A percentile compares a stretch with the other conserved stretches of the same genome.
These are phyloP conservation scores for Nestor notabilis DNA, from an alignment of 2,113 vertebrate species.

Conservation along the genomic window DNA sequence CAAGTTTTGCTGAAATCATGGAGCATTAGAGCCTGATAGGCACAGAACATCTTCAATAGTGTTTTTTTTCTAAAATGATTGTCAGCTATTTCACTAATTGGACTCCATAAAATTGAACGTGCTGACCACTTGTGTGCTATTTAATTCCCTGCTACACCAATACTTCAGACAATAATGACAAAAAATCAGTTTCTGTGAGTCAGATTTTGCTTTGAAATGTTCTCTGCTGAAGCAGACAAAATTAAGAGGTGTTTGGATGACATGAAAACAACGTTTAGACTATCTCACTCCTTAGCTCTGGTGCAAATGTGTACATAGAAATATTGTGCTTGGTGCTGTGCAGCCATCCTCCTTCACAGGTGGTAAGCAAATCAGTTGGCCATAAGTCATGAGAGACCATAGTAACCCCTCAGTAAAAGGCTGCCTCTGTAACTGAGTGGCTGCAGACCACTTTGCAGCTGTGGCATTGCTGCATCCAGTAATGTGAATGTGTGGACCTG, in stretches of 20 bases:
- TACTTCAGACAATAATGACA: neutral
- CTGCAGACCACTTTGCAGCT: neutral
- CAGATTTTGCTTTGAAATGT: neutral
- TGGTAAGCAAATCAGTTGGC: neutral
- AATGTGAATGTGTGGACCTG: fast-evolving
- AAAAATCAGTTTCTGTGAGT: neutral
- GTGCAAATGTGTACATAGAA: neutral
- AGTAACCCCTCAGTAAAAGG: neutral
- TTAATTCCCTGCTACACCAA: neutral
- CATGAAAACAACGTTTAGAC: neutral
- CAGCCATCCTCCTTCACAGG: neutral
- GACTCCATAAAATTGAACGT: neutral
- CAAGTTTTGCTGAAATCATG: neutral
- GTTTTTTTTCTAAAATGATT: neutral
- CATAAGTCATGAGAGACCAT: fast-evolving
- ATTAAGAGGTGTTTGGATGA: neutral
- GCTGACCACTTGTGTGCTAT: neutral
- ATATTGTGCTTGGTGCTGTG: neutral
- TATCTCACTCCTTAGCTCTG: neutral
- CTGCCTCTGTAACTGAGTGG: neutral
- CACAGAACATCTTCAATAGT: neutral
- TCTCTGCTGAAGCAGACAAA: neutral
- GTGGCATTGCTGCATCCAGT: neutral
- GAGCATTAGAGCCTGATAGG: neutral
- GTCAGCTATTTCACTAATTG: neutral